Evolutionary conservation across 2,113 vertebrate species (phyloP).

Genomic region (Daboia siamensis): DNA sequence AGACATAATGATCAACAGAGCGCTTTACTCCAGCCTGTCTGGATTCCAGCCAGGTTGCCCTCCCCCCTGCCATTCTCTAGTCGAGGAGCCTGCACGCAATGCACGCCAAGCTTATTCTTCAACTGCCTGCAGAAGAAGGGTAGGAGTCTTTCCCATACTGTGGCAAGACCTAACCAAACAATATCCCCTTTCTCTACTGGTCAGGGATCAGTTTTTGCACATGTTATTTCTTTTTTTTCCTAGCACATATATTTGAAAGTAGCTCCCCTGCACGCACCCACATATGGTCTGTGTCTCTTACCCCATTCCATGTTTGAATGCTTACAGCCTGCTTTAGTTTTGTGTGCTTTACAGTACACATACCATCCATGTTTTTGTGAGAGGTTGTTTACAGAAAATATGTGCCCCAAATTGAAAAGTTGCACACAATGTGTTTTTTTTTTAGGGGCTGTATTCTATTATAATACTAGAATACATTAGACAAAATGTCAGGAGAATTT

Average conservation of each 20-base stretch:
- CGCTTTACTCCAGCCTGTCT: conserved; percentile 82
- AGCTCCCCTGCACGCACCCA: not conserved
- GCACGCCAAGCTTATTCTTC: conserved; percentile 72
- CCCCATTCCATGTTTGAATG: not conserved
- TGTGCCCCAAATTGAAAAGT: not conserved
- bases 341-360: not conserved
- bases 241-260: not conserved
- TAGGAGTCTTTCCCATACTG: conserved; percentile 69
- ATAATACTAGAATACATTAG: not conserved
- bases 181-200: conserved; percentile 70
- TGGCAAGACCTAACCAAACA: conserved; percentile 82
- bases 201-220: conserved; percentile 63
- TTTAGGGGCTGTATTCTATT: not conserved
- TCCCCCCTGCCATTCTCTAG: conserved; percentile 61
- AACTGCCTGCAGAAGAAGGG: conserved; percentile 75
- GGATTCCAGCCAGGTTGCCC: conserved; percentile 75
- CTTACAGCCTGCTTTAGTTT: not conserved
- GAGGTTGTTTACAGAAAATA: not conserved
- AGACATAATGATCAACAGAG: conserved; percentile 95
- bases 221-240: conserved; percentile 20
- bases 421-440: accelerated
- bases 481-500: not conserved
- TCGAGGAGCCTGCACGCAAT: conserved; percentile 78
- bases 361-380: conserved; percentile 17
- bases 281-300: not conserved